phyloP scores from a whole-genome alignment of 1,140 invertebrate genomes.

The Zelostemma sp. region DNA sequence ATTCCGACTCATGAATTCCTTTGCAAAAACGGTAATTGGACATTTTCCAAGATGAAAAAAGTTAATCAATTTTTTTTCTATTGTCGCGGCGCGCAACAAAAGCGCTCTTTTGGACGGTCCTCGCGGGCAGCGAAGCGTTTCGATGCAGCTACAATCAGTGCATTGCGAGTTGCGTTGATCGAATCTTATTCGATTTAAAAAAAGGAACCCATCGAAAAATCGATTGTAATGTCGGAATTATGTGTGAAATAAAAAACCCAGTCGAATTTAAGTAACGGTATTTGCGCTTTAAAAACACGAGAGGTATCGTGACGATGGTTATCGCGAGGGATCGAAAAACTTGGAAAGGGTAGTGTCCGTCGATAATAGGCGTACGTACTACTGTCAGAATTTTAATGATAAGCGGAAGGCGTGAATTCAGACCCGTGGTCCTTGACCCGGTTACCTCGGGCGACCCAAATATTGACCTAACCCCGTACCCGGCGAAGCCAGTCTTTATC shows the following conservation, averaged over 20 bases:
- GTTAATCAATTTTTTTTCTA: too few relatives aligned
- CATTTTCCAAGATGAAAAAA: not conserved
- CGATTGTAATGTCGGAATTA: too few relatives aligned
- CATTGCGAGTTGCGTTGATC: too few relatives aligned
- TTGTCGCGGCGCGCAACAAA: too few relatives aligned
- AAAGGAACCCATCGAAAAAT: too few relatives aligned
- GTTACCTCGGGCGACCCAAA: conserved; percentile 53
- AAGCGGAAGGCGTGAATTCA: conserved; percentile 30
- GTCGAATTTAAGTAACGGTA: too few relatives aligned
- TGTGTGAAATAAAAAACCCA: too few relatives aligned
- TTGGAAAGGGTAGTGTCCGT: not conserved
- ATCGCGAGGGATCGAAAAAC: not conserved
- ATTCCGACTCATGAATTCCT: conserved; percentile 23
- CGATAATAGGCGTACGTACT: conserved; percentile 17
- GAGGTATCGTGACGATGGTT: not conserved
- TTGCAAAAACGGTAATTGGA: conserved; percentile 30
- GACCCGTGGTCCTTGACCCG: conserved; percentile 56
- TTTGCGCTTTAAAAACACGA: not conserved
- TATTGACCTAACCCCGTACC: conserved; percentile 55
- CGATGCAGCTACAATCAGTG: too few relatives aligned
- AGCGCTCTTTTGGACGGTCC: too few relatives aligned
- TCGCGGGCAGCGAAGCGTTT: too few relatives aligned
- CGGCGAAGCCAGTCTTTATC: conserved; percentile 51
- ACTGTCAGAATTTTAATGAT: conserved; percentile 34
- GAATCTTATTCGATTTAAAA: too few relatives aligned